Evolutionary conservation across 2,888 invertebrate genomes (phyloP).

Genomic region (Baronia brevicornis): DNA sequence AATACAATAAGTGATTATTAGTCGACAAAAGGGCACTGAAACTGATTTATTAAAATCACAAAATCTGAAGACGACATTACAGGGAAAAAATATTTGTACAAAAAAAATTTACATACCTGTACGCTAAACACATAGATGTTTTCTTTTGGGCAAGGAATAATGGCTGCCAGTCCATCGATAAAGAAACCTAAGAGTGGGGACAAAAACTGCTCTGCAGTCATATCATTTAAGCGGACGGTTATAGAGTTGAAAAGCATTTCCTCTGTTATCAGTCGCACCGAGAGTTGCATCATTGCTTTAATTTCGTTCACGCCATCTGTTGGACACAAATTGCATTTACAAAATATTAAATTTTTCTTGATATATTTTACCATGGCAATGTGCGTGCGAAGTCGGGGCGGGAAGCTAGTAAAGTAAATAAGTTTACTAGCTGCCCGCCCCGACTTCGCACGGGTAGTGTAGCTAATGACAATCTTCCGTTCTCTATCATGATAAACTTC

Average conservation of each 20-base stretch:
- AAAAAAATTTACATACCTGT: constrained; percentile 66
- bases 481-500: no score
- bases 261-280: constrained; percentile 92
- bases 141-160: constrained; percentile 93
- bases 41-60: no score
- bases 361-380: no score
- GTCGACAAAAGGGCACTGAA: no score
- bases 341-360: no score
- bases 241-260: constrained; percentile 96
- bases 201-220: constrained; percentile 94
- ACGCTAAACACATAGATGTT: constrained; percentile 95
- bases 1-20: no score
- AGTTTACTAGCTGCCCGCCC: no score
- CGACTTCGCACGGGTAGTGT: no score
- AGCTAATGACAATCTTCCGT: no score
- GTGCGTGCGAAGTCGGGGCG: no score
- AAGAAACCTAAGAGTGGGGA: constrained; percentile 92
- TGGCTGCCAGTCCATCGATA: constrained; percentile 91
- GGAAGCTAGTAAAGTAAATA: no score
- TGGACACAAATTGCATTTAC: neutral
- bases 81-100: neutral
- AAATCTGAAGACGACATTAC: constrained; percentile 13
- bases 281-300: constrained; percentile 93
- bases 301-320: constrained; percentile 94
- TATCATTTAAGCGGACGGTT: constrained; percentile 92